Percentiles rank a stretch among this genome's conserved stretches.
These are phyloP conservation scores for Myrmophylax atrothorax DNA, from an alignment of 2,113 vertebrate genomes.

Conservation along the genomic window DNA sequence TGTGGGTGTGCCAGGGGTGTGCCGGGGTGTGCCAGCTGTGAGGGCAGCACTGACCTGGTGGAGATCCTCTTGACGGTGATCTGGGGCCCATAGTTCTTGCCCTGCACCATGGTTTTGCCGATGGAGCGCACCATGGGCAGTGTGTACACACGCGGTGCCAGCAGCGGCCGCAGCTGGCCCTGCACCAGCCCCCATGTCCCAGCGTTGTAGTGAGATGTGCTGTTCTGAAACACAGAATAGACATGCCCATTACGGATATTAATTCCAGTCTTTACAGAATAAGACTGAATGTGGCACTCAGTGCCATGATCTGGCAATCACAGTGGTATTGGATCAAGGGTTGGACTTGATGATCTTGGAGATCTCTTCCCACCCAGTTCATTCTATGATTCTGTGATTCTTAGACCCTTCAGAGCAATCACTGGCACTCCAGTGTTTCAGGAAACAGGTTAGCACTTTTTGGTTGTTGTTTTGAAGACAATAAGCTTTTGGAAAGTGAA, in stretches of 20 bases:
- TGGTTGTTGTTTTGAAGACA: neutral
- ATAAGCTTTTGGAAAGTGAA: neutral
- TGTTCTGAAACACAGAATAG: slow-evolving; percentile 73
- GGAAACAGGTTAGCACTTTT: neutral
- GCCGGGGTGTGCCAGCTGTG: too few species aligned
- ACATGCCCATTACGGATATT: neutral
- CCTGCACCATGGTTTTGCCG: slow-evolving; percentile 88
- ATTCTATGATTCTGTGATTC: too few species aligned
- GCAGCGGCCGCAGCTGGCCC: slow-evolving; percentile 81
- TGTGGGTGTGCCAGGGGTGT: too few species aligned
- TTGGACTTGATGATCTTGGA: too few species aligned
- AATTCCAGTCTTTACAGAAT: neutral
- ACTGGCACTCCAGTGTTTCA: neutral
- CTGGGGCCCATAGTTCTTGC: slow-evolving; percentile 87
- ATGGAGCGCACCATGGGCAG: slow-evolving; percentile 89
- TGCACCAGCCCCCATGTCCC: slow-evolving; percentile 86
- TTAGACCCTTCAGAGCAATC: neutral
- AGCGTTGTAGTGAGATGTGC: slow-evolving; percentile 85
- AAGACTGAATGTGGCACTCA: neutral
- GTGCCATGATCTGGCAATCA: too few species aligned
- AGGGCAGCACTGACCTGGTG: slow-evolving; percentile 76
- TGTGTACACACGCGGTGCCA: slow-evolving; percentile 83
- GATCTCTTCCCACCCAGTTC: too few species aligned
- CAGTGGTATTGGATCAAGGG: too few species aligned
- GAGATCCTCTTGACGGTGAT: slow-evolving; percentile 88